These are phyloP conservation scores for Drosophila maculinotata DNA, from an alignment of 2,888 invertebrate genomes.

Conservation along the genomic window DNA sequence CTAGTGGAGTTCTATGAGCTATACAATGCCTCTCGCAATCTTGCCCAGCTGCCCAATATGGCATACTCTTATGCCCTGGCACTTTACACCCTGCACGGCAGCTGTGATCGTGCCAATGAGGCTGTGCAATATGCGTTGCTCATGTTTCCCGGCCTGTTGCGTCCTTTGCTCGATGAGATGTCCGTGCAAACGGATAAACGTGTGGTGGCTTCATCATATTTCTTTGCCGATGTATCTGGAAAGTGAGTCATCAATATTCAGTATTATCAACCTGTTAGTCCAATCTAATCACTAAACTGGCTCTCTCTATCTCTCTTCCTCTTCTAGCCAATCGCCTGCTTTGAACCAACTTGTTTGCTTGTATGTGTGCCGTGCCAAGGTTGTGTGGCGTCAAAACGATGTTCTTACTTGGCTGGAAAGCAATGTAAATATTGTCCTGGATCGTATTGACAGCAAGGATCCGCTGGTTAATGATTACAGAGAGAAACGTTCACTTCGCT, in stretches of 20 bases:
- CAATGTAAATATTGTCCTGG: constrained; percentile 88
- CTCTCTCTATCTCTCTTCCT: constrained; percentile 14
- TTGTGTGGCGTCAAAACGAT: constrained; percentile 92
- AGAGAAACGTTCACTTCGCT: constrained; percentile 85
- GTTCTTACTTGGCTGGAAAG: constrained; percentile 91
- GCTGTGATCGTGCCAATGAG: constrained; percentile 86
- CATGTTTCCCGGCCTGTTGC: constrained; percentile 92
- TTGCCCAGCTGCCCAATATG: constrained; percentile 94
- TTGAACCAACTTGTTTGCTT: constrained; percentile 90
- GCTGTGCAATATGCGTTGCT: constrained; percentile 91
- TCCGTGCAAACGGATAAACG: constrained; percentile 89
- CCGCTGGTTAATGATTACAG: constrained; percentile 87
- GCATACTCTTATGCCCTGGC: constrained; percentile 93
- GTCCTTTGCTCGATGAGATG: constrained; percentile 91
- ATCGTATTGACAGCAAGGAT: constrained; percentile 88
- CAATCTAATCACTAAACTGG: constrained; percentile 24
- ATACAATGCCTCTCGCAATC: constrained; percentile 88
- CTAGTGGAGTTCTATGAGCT: constrained; percentile 87
- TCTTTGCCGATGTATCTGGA: constrained; percentile 80
- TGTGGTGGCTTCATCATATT: constrained; percentile 86
- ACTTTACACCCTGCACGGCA: constrained; percentile 87
- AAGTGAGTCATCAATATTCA: constrained; percentile 66
- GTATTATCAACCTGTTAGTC: constrained; percentile 1
- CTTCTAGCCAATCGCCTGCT: constrained; percentile 87
- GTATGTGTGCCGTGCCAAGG: constrained; percentile 90